A percentile compares a stretch with the other conserved stretches of the same genome.
phyloP scores from a whole-genome alignment of 2,113 vertebrate species.

The Corythaixoides concolor region DNA sequence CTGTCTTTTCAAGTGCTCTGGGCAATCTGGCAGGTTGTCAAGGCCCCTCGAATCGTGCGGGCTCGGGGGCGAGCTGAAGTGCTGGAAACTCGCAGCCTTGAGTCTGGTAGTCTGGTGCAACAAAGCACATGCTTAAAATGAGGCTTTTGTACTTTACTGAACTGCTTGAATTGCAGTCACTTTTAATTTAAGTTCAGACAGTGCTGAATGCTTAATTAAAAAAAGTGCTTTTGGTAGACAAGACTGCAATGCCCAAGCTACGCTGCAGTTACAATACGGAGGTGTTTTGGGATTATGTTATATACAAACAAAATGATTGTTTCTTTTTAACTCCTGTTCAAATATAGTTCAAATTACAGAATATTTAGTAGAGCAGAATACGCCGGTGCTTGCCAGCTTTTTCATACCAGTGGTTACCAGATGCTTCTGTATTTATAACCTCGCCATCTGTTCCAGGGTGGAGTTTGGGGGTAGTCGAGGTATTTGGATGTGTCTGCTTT shows the following conservation, averaged over 20 bases:
- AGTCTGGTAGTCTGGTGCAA: not conserved
- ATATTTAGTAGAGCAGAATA: slow-evolving; percentile 37
- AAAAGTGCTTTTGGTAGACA: not conserved
- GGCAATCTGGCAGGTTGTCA: slow-evolving; percentile 9
- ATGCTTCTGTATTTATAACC: slow-evolving; percentile 42
- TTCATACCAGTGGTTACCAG: slow-evolving; percentile 40
- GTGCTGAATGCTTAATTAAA: slow-evolving; percentile 4
- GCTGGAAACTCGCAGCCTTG: not conserved
- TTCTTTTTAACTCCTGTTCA: not conserved
- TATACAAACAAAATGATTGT: not conserved
- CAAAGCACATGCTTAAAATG: not conserved
- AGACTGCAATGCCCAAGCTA: not conserved
- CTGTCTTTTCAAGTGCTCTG: not conserved
- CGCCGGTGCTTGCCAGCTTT: slow-evolving; percentile 15
- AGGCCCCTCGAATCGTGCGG: not conserved
- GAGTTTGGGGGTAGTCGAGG: not conserved
- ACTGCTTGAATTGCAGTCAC: slow-evolving; percentile 5
- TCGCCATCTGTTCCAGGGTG: slow-evolving; percentile 21
- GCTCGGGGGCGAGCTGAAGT: not conserved
- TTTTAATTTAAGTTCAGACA: slow-evolving; percentile 10
- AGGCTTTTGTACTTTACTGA: not conserved
- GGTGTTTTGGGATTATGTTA: not conserved
- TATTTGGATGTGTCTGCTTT: slow-evolving; percentile 33
- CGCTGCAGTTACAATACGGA: not conserved
- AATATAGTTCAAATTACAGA: not conserved